These are phyloP conservation scores for Schrankia costaestrigalis DNA, from an alignment of 2,888 invertebrate genomes.

Conservation along the genomic window DNA sequence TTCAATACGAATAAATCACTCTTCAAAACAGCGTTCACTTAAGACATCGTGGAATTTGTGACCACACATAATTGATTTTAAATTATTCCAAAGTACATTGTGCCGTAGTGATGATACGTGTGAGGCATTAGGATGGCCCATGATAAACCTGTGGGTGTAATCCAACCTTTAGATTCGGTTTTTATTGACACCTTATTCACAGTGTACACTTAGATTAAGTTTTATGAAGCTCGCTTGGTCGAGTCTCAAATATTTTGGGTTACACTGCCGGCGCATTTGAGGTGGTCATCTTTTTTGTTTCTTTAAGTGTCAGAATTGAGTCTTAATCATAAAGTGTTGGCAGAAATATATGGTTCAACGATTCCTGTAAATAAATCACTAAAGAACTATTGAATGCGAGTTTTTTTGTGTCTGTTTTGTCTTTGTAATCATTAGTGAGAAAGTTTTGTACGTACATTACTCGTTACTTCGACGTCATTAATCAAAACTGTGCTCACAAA, in stretches of 20 bases:
- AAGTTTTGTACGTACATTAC: slow-evolving; percentile 29
- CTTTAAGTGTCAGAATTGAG: neutral
- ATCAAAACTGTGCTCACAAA: slow-evolving; percentile 30
- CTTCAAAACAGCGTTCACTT: slow-evolving; percentile 22
- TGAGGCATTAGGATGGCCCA: slow-evolving; percentile 44
- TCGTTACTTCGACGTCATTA: slow-evolving; percentile 24
- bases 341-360: slow-evolving; percentile 9
- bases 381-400: slow-evolving; percentile 24
- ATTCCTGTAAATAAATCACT: slow-evolving; percentile 26
- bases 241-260: slow-evolving; percentile 9
- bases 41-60: slow-evolving; percentile 42
- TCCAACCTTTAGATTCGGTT: slow-evolving; percentile 26
- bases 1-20: slow-evolving; percentile 26
- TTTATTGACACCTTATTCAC: slow-evolving; percentile 24
- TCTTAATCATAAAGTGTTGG: slow-evolving; percentile 15
- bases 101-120: slow-evolving; percentile 42
- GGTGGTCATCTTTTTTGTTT: neutral
- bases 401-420: slow-evolving; percentile 33
- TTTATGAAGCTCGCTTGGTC: slow-evolving; percentile 20
- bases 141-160: slow-evolving; percentile 42
- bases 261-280: slow-evolving; percentile 7
- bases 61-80: slow-evolving; percentile 52
- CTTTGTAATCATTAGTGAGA: slow-evolving; percentile 34
- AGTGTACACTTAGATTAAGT: slow-evolving; percentile 23
- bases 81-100: slow-evolving; percentile 50